Base-by-base conservation (phyloP, 2,888 invertebrate species). In the Eupithecia abbreviata region DNA sequence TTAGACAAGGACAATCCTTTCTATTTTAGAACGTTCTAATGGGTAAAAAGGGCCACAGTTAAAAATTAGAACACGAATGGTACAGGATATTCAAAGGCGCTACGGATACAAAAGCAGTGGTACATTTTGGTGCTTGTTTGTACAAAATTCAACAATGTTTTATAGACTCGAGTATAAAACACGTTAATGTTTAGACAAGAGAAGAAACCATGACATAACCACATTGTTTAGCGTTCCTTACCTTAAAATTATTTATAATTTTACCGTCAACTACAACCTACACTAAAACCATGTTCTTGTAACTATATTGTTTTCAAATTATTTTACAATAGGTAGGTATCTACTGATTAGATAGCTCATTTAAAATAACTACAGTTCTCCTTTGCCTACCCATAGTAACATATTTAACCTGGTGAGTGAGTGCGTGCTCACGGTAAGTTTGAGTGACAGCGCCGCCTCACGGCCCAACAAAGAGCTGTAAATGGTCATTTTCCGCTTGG, bases 1-100 rank as follows among this genome's bases (percentile, higher is more conserved):
- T 66, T 66, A 15, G 66, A 66, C 66, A 66, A 66, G 42, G 66
- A 66, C 66, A 66, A 66, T 66, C 66, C 66, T 62, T 62, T 62
- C 62, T 66, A 42, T 66, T 66, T 66, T 66, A 30, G 30, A 30
- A 30, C 30, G 0, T 30, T 30, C 30, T 30, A 66, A 66, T 66
- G 66, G 66, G 3, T 42, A 15, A 41, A 42, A 42, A 66, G 66
- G 42, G 15, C 41, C 15, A 3, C 42, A 42, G 65, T 65, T 65
- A 13, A 65, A 65, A 42, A 42, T 66, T 42, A 42, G 6, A 66
- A 41, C 66, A 42, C 7, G 2, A 15, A 42, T 66, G 18, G 58
- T 30, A 4, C 30, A 12, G n/a, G 62, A 30, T 12, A 12, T 18
- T 58, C 9, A 58, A 62, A 62, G n/a, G 12, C 30, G 30, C 10